Percentiles rank a stretch among this genome's conserved stretches.
Conservation (phyloP, 1,140 invertebrate genomes). For the Batillaria attramentaria region DNA sequence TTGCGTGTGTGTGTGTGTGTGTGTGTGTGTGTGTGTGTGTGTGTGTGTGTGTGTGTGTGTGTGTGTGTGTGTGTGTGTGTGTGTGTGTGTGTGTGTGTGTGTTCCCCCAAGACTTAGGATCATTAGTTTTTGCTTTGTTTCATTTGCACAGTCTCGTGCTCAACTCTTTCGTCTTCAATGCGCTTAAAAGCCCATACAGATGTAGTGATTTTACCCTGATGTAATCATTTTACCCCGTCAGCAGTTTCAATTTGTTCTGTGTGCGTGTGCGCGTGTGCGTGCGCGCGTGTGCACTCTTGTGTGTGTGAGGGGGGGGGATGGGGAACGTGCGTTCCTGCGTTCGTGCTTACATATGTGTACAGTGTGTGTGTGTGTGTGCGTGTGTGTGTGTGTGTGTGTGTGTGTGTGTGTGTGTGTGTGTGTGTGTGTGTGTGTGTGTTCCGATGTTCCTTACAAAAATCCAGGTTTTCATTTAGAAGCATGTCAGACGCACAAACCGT, state of each 20-base stretch:
- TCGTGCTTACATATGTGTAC: neutral
- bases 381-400: slow-evolving; percentile 9
- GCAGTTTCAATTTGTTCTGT: no score
- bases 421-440: slow-evolving; percentile 14
- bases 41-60: neutral
- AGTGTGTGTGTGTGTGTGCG: neutral
- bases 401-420: slow-evolving; percentile 16
- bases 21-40: slow-evolving; percentile 1
- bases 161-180: no score
- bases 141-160: no score
- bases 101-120: no score
- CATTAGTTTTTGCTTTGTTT: no score
- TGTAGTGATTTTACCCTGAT: no score
- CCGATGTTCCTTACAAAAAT: neutral
- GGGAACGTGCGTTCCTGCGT: neutral
- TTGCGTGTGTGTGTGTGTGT: slow-evolving; percentile 3
- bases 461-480: neutral
- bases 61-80: neutral
- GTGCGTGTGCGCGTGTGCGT: neutral
- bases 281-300: neutral
- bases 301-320: neutral
- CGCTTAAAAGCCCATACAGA: no score
- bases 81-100: neutral
- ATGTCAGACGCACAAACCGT: no score
- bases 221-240: no score